Conservation (phyloP, 2,888 invertebrate species). For the Drosophila silvestris region DNA sequence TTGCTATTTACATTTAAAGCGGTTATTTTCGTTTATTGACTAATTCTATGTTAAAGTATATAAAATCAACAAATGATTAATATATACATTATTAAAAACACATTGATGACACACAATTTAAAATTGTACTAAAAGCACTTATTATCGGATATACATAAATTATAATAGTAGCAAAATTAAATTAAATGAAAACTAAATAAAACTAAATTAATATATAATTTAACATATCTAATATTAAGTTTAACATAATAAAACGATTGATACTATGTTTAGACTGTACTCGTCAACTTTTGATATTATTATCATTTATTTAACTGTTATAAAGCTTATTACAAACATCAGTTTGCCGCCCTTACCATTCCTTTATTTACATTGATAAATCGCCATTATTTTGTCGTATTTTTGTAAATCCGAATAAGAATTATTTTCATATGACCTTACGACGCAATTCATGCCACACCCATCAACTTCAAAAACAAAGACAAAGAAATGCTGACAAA, state of each 20-base stretch:
- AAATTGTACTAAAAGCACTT: neutral
- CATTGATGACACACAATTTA: neutral
- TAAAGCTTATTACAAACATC: neutral
- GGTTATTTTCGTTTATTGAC: neutral
- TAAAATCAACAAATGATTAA: neutral
- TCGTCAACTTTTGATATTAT: neutral
- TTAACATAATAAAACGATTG: neutral
- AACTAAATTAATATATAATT: neutral
- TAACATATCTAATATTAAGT: neutral
- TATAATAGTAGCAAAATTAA: neutral
- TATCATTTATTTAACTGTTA: neutral
- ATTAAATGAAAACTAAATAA: neutral
- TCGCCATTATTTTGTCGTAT: neutral
- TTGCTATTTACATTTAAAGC: neutral
- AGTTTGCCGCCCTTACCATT: neutral
- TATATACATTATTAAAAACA: neutral
- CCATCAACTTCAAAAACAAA: conserved; percentile 6
- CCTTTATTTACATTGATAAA: neutral
- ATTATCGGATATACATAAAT: neutral
- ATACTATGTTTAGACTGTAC: neutral
- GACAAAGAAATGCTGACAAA: conserved; percentile 1
- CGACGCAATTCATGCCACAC: conserved; percentile 8
- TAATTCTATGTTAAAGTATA: neutral
- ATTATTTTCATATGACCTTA: neutral
- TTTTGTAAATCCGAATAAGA: neutral